Conservation (phyloP, 1,140 invertebrate genomes). For the Asobara japonica region DNA sequence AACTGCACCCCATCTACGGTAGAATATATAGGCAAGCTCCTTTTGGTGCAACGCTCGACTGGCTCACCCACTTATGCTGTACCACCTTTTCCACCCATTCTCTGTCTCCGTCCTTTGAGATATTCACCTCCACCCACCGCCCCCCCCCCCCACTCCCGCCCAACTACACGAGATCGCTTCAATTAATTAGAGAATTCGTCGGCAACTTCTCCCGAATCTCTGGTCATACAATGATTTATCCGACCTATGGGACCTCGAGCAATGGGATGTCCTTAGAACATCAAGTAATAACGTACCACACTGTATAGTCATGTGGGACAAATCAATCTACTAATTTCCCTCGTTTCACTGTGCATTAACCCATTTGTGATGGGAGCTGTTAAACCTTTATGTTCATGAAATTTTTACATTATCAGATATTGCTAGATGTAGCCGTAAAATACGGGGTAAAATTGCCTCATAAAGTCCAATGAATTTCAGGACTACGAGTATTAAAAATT, state of each 20-base stretch:
- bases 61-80: not conserved
- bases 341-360: no score
- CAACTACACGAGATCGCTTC: slow-evolving; percentile 38
- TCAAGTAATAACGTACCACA: no score
- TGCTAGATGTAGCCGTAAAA: not conserved
- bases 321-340: not conserved
- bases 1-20: slow-evolving; percentile 8
- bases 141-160: not conserved
- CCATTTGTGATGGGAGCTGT: not conserved
- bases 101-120: not conserved
- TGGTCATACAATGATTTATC: slow-evolving; percentile 19
- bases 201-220: slow-evolving; percentile 28
- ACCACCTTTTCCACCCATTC: not conserved
- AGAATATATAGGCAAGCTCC: not conserved
- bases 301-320: not conserved
- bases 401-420: not conserved
- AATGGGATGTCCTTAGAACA: no score
- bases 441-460: not conserved
- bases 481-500: not conserved
- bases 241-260: slow-evolving; percentile 16
- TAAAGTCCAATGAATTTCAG: not conserved
- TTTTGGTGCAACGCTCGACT: not conserved
- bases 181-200: slow-evolving; percentile 41
- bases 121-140: no score
- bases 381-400: not conserved